Evolutionary conservation across 2,113 vertebrate genomes (phyloP), one percentile per base, ranked within the genome.

Genomic region (Chinchilla lanigera): DNA sequence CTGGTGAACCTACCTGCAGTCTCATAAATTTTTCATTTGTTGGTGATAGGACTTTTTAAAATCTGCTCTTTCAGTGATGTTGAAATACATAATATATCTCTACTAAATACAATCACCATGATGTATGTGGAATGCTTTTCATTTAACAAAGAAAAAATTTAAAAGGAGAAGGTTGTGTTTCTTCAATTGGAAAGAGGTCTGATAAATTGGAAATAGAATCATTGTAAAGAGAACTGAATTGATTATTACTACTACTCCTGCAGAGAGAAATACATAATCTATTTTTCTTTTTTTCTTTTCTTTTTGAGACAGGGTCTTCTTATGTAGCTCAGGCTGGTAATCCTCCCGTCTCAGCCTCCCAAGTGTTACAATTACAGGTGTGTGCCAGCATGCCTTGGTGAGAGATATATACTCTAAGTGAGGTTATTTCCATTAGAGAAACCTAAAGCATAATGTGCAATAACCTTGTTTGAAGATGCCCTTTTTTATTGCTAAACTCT

Each of bases 301-400:
- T 26, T 73, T 73, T 73, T 1, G 24, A 26, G 10, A 73, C 71
- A 41, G 38, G 19, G 38, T 41, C 11, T 44, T 1, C 0, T 14
- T 13, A 26, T 26, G 1, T 44, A 13, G 13, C 44, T 44, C 41
- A 44, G 11, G 41, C 24, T 44, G 41, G 41, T 28, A 10, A 75
- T 28, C 2, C 1, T 44, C 22, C 24, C 14, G 22, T 44, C 41
- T 75, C 71, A 75, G 24, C 24, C 41, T 44, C 41, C 71, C 38
- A 26, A 26, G 24, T n/a, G 71, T 9, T 75, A 20, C 38, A 75
- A 44, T 26, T 47, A 7, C 24, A 28, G 41, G 24, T 6, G 24
- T 41, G 24, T 12, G 13, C 12, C 12, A 26, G 2, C 10, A 26
- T 8, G 2, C 0, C 12, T 2, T 2, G 5, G 24, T 44, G 11